Conservation (phyloP, 2,797 vertebrate genomes). For the Serranus cabrilla region DNA sequence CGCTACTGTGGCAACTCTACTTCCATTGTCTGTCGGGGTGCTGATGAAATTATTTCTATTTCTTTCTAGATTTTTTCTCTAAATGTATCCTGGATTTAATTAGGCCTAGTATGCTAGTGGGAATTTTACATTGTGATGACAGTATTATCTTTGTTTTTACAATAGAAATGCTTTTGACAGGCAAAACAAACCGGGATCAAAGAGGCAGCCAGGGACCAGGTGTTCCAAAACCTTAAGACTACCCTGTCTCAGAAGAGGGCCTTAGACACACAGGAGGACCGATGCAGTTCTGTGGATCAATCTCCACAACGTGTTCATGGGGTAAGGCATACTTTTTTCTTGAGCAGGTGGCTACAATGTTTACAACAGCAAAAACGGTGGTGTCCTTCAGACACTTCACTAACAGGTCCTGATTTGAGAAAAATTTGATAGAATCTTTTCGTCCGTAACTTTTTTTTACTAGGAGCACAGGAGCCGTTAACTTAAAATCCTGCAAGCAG, state of each 20-base stretch:
- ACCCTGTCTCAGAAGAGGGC: slow-evolving; percentile 1
- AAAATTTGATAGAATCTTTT: neutral
- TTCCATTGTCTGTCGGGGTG: neutral
- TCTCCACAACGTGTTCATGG: neutral
- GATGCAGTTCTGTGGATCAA: neutral
- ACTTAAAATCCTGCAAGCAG: no score
- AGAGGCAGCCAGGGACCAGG: neutral
- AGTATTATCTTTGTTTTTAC: neutral
- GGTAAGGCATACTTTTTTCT: slow-evolving; percentile 2
- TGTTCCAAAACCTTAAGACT: neutral
- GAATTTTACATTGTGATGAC: neutral
- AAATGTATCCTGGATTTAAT: neutral
- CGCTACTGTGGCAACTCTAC: neutral
- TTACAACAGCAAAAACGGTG: neutral
- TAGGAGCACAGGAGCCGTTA: neutral
- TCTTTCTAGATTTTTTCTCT: neutral
- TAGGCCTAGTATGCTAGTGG: neutral
- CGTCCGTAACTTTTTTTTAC: neutral
- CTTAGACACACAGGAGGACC: neutral
- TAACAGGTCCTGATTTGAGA: neutral
- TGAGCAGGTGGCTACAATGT: neutral
- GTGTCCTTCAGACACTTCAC: neutral
- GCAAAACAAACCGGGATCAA: slow-evolving; percentile 5
- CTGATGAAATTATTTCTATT: neutral
- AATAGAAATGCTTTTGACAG: neutral